These are phyloP conservation scores for Muntiacus reevesi DNA, from an alignment of 2,113 vertebrate species.

Conservation along the genomic window DNA sequence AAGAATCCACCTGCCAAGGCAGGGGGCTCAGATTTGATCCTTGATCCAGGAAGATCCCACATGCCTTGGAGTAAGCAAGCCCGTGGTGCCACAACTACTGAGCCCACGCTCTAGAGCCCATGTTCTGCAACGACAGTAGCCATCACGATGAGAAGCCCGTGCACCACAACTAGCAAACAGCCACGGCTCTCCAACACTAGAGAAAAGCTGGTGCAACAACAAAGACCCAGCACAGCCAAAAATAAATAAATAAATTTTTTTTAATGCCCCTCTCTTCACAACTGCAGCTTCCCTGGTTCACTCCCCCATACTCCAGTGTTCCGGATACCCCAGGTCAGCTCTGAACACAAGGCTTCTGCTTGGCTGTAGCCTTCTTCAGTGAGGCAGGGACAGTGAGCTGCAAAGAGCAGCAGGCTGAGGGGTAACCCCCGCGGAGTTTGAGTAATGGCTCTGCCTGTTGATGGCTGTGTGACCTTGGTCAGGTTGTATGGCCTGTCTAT, in stretches of 20 bases:
- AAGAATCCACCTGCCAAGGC: background rate
- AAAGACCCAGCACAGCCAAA: background rate
- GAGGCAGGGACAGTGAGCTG: background rate
- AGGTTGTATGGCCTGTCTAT: background rate
- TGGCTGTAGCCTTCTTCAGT: background rate
- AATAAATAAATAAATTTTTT: background rate
- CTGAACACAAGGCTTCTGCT: background rate
- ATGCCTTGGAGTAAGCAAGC: background rate
- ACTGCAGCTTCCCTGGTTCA: rapidly evolving
- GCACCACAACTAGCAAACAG: background rate
- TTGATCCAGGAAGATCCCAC: background rate
- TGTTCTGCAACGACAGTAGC: background rate
- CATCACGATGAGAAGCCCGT: background rate
- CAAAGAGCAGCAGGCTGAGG: background rate
- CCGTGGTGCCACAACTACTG: background rate
- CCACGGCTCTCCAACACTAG: background rate
- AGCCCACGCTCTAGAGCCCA: background rate
- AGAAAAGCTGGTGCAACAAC: background rate
- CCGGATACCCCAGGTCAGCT: background rate
- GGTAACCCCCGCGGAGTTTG: rapidly evolving
- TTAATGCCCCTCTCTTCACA: background rate
- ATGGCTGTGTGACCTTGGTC: background rate
- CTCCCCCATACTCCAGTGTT: rapidly evolving
- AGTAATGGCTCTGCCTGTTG: background rate
- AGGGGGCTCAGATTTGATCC: background rate